Evolutionary conservation across 2,113 vertebrate species (phyloP).

Genomic region (Macaca nemestrina): DNA sequence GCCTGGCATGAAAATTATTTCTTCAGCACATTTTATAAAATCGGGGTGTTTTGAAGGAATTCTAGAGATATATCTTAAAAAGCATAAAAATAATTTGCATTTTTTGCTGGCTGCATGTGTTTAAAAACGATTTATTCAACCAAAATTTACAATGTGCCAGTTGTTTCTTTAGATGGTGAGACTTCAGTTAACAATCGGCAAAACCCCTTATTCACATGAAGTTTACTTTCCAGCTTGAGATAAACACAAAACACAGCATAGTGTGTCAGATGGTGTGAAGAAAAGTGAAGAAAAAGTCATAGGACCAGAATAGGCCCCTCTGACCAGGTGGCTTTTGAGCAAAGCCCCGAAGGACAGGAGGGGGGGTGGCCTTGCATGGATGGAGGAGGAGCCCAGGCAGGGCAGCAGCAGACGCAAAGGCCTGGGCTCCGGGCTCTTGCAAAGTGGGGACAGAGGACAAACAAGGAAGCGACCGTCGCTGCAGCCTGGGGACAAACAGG

Average conservation of each 20-base stretch:
- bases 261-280: background rate
- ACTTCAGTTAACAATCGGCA: background rate
- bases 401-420: background rate
- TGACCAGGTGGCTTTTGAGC: background rate
- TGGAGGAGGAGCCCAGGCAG: background rate
- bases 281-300: background rate
- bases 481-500: no score
- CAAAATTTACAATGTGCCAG: background rate
- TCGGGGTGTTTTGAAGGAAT: background rate
- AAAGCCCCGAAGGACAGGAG: background rate
- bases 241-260: background rate
- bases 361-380: background rate
- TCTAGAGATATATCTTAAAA: background rate
- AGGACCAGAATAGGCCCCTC: background rate
- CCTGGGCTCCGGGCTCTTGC: no score
- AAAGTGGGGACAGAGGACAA: background rate
- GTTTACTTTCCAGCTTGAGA: background rate
- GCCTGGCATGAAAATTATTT: background rate
- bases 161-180: background rate
- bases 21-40: background rate
- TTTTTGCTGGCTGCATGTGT: background rate
- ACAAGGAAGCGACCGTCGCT: no score
- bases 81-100: background rate
- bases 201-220: background rate
- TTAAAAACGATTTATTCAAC: background rate